Percentiles rank a stretch among this genome's conserved stretches.
These are phyloP conservation scores for Periophthalmodon schlosseri DNA, from an alignment of 2,113 vertebrate species.

Conservation along the genomic window DNA sequence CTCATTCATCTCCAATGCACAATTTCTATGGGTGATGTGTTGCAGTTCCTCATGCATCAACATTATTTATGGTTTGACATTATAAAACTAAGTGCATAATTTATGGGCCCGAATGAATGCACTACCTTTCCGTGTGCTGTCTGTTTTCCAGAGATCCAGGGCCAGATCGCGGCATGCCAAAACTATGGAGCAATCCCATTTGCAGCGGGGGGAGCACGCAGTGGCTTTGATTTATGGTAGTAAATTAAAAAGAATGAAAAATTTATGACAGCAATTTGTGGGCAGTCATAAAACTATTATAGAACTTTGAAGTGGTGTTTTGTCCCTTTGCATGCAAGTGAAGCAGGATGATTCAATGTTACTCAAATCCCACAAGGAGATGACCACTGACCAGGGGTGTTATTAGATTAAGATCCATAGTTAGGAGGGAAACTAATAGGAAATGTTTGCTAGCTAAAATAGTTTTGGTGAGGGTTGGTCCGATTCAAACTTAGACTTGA, in stretches of 20 bases:
- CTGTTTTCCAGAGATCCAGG: constrained; percentile 75
- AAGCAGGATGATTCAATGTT: constrained; percentile 70
- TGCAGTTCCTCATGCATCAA: constrained; percentile 75
- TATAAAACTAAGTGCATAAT: constrained; percentile 83
- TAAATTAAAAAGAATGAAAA: constrained; percentile 84
- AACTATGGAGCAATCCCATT: constrained; percentile 79
- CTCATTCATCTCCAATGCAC: constrained; percentile 76
- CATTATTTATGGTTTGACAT: constrained; percentile 82
- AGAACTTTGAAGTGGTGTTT: constrained; percentile 79
- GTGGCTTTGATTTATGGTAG: constrained; percentile 77
- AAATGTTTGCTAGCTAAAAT: constrained; percentile 33
- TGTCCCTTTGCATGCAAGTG: constrained; percentile 75
- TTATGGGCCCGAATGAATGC: constrained; percentile 80
- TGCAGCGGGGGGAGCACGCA: constrained; percentile 66
- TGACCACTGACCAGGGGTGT: constrained; percentile 25
- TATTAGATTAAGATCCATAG: constrained; percentile 33
- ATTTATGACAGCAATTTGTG: constrained; percentile 81
- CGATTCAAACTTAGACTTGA: neutral
- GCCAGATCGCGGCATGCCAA: constrained; percentile 77
- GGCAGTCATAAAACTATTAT: constrained; percentile 81
- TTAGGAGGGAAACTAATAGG: constrained; percentile 41
- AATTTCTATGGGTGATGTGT: constrained; percentile 75
- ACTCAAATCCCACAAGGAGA: constrained; percentile 60
- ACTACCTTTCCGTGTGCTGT: constrained; percentile 74
- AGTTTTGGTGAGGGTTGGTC: neutral